Evolutionary conservation across 2,113 vertebrate genomes (phyloP).

Genomic region (Triplophysa siluroides): DNA sequence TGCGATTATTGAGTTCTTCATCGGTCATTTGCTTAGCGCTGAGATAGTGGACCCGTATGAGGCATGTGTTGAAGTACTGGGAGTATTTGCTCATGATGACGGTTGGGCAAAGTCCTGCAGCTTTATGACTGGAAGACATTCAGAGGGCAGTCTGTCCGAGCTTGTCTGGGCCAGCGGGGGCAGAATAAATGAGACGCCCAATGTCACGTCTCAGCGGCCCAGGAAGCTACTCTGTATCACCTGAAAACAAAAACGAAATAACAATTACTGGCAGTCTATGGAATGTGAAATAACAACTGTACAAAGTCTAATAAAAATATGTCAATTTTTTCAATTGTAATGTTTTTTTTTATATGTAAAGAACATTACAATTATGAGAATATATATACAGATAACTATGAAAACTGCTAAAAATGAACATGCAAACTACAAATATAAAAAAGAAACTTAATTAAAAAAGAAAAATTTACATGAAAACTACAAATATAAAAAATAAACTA

Average conservation of each 20-base stretch:
- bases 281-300: neutral
- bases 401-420: too few species aligned
- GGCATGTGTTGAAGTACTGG: constrained; percentile 80
- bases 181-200: constrained; percentile 50
- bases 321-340: neutral
- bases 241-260: constrained; percentile 63
- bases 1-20: constrained; percentile 15
- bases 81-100: constrained; percentile 85
- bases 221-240: constrained; percentile 66
- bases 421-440: too few species aligned
- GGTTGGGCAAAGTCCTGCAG: constrained; percentile 57
- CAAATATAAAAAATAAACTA: too few species aligned
- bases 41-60: constrained; percentile 83
- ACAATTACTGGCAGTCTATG: constrained; percentile 39
- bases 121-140: constrained; percentile 62
- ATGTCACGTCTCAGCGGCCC: constrained; percentile 66
- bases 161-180: constrained; percentile 42
- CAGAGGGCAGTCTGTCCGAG: constrained; percentile 55
- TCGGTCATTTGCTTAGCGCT: constrained; percentile 76
- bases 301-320: too few species aligned
- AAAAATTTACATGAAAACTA: too few species aligned
- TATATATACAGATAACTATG: too few species aligned
- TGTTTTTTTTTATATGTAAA: too few species aligned
- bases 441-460: too few species aligned
- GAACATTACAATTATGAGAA: too few species aligned